Percentiles rank a stretch among this genome's conserved stretches.
Conservation (phyloP, 2,888 invertebrate genomes). For the Machimus rusticus region DNA sequence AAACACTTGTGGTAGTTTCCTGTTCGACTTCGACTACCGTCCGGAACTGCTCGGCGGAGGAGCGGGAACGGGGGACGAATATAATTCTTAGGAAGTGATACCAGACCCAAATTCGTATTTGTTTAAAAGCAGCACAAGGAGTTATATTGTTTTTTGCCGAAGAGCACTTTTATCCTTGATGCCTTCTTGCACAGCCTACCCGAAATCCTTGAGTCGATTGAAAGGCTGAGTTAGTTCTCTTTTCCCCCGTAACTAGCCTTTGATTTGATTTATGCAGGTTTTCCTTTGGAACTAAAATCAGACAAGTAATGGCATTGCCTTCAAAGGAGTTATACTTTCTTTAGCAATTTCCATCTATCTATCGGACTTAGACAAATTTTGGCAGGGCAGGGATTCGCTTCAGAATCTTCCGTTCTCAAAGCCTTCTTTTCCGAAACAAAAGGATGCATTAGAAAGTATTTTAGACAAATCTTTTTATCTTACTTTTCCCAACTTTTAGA, state of each 20-base stretch:
- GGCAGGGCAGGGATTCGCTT: background rate
- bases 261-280: background rate
- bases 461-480: background rate
- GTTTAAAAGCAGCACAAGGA: background rate
- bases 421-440: background rate
- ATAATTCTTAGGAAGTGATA: background rate
- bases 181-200: background rate
- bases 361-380: background rate
- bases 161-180: slow-evolving; percentile 4
- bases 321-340: background rate
- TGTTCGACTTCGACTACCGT: background rate
- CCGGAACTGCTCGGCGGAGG: background rate
- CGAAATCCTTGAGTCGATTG: background rate
- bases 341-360: background rate
- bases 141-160: background rate
- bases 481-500: background rate
- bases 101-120: background rate
- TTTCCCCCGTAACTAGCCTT: background rate
- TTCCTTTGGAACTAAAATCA: background rate
- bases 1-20: slow-evolving; percentile 8
- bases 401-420: background rate
- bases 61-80: background rate
- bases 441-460: background rate
- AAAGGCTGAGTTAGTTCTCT: background rate
- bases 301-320: background rate